Percentiles rank a stretch among this genome's conserved stretches.
Evolutionary conservation across 2,113 vertebrate genomes (phyloP).

Genomic region (Phylloscopus whistleri): DNA sequence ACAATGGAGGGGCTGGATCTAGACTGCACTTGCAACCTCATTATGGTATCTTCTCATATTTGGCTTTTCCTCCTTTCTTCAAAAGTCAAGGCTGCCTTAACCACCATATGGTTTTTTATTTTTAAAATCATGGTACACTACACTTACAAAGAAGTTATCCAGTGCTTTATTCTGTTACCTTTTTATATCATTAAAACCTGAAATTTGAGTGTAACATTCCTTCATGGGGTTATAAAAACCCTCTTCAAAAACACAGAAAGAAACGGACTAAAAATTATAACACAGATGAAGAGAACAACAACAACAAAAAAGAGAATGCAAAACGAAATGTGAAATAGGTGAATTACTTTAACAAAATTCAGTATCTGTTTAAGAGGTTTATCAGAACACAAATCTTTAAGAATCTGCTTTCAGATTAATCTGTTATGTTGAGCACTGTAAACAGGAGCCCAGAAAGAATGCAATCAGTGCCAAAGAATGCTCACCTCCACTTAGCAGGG

Average conservation of each 20-base stretch:
- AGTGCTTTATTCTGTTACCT: background rate
- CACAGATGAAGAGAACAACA: background rate
- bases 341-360: background rate
- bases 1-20: background rate
- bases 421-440: background rate
- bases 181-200: background rate
- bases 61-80: background rate
- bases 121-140: background rate
- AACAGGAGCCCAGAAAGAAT: background rate
- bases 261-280: background rate
- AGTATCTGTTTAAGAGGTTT: background rate
- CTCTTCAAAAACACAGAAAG: background rate
- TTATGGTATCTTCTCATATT: background rate
- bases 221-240: background rate
- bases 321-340: background rate
- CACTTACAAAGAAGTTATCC: background rate
- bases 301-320: background rate
- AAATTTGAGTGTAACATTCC: background rate
- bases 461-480: background rate
- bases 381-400: constrained; percentile 16
- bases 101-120: background rate
- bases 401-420: background rate
- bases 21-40: background rate
- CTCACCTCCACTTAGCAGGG: background rate
- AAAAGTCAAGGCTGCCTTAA: background rate